Base-by-base conservation (phyloP, 1,140 invertebrate genomes). In the Oryctes rhinoceros region DNA sequence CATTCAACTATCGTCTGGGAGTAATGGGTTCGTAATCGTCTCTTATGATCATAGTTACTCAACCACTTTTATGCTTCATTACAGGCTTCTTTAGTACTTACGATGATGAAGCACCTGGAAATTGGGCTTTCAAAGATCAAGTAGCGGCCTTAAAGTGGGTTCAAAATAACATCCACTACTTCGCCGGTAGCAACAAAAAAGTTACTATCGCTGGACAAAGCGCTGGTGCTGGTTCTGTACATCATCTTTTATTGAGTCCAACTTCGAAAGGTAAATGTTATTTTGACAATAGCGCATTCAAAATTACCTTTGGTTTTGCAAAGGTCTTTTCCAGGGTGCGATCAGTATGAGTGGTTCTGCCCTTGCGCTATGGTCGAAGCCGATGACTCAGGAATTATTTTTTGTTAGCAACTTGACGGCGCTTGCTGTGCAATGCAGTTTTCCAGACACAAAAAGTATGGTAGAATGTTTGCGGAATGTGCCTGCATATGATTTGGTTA, bases 1-100 rank as follows among this genome's bases (percentile, higher is more conserved):
- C 93, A 3, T 88, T 95, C 59, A 94, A 96, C 84, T 96, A 96
- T 86, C 90, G 95, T 80, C 87, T 96, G 7, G 94, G 94, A n/a
- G 44, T 48, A n/a, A 37, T 77, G 39, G 76, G 76, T 77, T 47
- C 13, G 37, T 74, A 44, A 10, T 44, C 9, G 9, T 44, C 0
- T 10, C 5, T 44, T 7, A 10, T 44, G 7, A 13, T 62, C 53
- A 62, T 4, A 62, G 7, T 44, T 44, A 44, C 5, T 44, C 5
- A 44, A 62, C 53, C 9, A 15, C 13, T 6, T 62, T 62, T 62
- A 62, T 15, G 4, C 5, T 44, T 44, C 5, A 44, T 44, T 44
- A 44, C 44, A 86, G 85, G 85, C 11, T 84, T 85, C 75, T 79
- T 84, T 49, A 82, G 80, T 44, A 85, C 83, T 7, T 30, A 82